phyloP scores from a whole-genome alignment of 2,113 vertebrate species.

The Aptenodytes patagonicus region DNA sequence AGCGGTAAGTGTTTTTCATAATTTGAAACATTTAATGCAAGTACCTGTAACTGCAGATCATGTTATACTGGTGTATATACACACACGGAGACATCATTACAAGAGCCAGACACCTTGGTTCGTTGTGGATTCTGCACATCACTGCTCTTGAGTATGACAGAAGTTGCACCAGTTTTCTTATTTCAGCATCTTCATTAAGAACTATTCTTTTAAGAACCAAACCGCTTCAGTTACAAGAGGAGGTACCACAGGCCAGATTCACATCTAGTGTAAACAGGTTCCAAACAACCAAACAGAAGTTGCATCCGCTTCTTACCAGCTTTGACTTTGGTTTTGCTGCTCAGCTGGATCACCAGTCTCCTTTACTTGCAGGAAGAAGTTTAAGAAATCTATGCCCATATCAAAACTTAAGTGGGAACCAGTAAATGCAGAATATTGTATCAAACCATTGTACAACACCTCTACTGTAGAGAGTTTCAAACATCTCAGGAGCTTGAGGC shows the following conservation, averaged over 20 bases:
- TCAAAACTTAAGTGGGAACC: conserved; percentile 68
- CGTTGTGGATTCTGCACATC: neutral
- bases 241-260: neutral
- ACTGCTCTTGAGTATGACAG: neutral
- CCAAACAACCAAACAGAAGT: conserved; percentile 27
- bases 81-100: conserved; percentile 35
- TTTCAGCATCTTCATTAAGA: conserved; percentile 34
- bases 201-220: conserved; percentile 1
- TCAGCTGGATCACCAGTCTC: conserved; percentile 49
- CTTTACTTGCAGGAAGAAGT: conserved; percentile 61
- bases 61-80: neutral
- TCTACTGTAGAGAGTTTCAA: conserved; percentile 63
- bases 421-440: conserved; percentile 67
- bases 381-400: conserved; percentile 58
- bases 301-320: conserved; percentile 12
- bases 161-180: conserved; percentile 17
- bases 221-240: neutral
- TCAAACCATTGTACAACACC: conserved; percentile 51
- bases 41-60: conserved; percentile 17
- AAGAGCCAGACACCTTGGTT: conserved; percentile 49
- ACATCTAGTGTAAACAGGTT: conserved; percentile 7
- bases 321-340: conserved; percentile 52
- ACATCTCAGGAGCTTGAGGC: conserved; percentile 65
- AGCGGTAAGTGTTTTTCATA: conserved; percentile 9
- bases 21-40: conserved; percentile 57